A percentile compares a stretch with the other conserved stretches of the same genome.
phyloP scores from a whole-genome alignment of 2,113 vertebrate species.

The Calypte anna region DNA sequence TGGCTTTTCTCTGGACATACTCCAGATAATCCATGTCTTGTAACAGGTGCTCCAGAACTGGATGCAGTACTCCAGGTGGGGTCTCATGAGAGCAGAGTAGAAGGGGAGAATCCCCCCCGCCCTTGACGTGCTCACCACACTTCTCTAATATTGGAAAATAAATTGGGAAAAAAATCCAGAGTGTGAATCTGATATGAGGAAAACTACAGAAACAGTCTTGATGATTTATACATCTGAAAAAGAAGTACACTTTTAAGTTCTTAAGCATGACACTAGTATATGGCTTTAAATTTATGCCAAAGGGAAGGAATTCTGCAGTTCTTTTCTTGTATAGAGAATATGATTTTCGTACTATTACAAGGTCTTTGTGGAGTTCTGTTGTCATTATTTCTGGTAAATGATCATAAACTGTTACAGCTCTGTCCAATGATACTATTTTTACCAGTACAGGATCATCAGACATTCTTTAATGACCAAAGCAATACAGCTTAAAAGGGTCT shows the following conservation, averaged over 20 bases:
- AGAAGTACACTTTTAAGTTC: background rate
- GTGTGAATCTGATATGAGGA: background rate
- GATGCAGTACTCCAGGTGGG: too few species aligned
- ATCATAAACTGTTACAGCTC: background rate
- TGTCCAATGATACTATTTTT: background rate
- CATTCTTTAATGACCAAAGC: background rate
- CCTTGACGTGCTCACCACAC: too few species aligned
- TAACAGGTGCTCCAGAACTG: too few species aligned
- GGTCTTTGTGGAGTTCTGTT: background rate
- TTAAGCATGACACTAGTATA: background rate
- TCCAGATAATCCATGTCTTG: too few species aligned
- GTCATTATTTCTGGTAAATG: background rate
- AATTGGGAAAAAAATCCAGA: background rate
- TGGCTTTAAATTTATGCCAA: background rate
- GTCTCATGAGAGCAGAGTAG: too few species aligned
- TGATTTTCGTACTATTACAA: background rate
- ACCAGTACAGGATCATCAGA: background rate
- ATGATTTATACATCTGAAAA: background rate
- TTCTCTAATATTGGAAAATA: background rate
- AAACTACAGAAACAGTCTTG: background rate
- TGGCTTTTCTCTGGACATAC: too few species aligned
- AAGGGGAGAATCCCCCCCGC: too few species aligned
- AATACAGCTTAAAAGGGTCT: background rate
- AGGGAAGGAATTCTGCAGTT: background rate
- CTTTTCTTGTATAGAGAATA: background rate